Conservation (phyloP, 2,113 vertebrate species). For the Trachemys scripta region DNA sequence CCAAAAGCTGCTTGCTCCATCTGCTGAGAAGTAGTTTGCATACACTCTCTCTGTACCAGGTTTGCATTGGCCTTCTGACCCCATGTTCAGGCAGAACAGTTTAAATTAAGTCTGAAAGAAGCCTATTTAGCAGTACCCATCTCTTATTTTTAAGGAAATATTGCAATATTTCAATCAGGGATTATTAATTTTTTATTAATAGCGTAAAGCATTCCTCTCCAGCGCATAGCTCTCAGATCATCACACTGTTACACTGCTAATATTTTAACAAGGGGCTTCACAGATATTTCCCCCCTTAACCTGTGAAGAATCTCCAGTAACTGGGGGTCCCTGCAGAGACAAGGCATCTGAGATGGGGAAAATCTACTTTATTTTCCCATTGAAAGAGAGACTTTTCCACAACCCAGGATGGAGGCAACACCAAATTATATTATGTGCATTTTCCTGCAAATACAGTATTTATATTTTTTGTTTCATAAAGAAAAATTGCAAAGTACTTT, state of each 20-base stretch:
- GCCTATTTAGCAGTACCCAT: neutral
- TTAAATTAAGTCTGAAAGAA: constrained; percentile 36
- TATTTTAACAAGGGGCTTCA: constrained; percentile 10
- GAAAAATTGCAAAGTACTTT: neutral
- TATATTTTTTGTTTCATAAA: neutral
- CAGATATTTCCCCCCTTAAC: neutral
- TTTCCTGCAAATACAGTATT: neutral
- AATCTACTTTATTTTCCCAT: constrained; percentile 31
- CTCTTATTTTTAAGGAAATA: neutral
- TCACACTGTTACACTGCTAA: neutral
- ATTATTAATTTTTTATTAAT: neutral
- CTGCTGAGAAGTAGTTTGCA: constrained; percentile 1
- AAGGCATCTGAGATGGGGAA: neutral
- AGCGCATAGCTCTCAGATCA: neutral
- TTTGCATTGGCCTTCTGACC: constrained; percentile 43
- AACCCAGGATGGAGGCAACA: neutral
- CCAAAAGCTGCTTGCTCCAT: constrained; percentile 18
- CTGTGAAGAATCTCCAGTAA: constrained; percentile 29
- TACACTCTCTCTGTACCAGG: neutral
- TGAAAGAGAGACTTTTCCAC: neutral
- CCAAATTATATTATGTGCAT: neutral
- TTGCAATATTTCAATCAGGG: neutral
- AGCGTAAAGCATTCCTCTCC: neutral
- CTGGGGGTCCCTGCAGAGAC: neutral
- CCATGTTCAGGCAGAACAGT: constrained; percentile 7